Evolutionary conservation across 2,888 invertebrate genomes (phyloP).

Genomic region (Himalopsyche tibetana): DNA sequence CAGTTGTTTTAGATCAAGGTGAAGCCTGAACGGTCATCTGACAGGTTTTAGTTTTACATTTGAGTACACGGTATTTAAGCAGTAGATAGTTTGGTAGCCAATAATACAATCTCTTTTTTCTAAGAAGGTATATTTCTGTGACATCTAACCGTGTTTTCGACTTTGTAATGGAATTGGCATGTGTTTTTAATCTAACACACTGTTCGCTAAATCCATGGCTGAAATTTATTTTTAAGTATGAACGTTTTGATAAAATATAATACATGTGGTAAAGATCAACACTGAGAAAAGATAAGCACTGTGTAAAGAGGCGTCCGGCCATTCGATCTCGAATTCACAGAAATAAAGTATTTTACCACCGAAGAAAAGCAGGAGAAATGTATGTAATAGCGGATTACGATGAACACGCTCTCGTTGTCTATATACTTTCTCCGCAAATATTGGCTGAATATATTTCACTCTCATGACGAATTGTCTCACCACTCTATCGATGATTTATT

Average conservation of each 20-base stretch:
- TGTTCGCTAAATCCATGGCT: too few species aligned
- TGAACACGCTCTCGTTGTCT: neutral
- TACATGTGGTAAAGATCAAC: constrained; percentile 42
- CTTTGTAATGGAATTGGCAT: too few species aligned
- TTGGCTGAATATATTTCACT: constrained; percentile 6
- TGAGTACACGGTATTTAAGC: too few species aligned
- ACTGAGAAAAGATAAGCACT: constrained; percentile 51
- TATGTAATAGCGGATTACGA: constrained; percentile 47
- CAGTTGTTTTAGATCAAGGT: too few species aligned
- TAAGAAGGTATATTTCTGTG: too few species aligned
- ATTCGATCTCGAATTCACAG: constrained; percentile 50
- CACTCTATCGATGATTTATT: constrained; percentile 13
- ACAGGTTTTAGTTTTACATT: too few species aligned
- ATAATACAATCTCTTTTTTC: too few species aligned
- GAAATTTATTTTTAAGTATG: too few species aligned
- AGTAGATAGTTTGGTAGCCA: too few species aligned
- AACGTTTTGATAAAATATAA: neutral
- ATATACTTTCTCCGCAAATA: neutral
- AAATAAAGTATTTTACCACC: constrained; percentile 49
- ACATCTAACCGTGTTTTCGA: too few species aligned
- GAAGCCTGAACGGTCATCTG: too few species aligned
- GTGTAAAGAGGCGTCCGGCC: constrained; percentile 49
- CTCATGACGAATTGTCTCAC: constrained; percentile 29
- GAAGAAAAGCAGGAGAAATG: constrained; percentile 33
- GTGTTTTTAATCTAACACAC: too few species aligned